Evolutionary conservation across 2,797 vertebrate species (phyloP).

Genomic region (Potorous gilbertii): DNA sequence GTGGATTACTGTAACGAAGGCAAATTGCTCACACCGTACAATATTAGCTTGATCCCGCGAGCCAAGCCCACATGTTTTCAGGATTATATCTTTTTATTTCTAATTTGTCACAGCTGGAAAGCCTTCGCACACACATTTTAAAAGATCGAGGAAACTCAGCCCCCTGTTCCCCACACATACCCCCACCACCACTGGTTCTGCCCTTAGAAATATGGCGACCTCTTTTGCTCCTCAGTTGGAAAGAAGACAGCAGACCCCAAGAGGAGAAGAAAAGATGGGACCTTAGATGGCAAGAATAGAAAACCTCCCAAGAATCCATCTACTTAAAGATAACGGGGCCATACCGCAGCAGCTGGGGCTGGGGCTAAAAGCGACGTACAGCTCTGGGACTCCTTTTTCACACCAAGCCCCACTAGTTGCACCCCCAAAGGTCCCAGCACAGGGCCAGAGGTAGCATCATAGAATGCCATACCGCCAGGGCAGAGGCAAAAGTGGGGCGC

Average conservation of each 20-base stretch:
- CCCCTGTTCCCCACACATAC: background rate
- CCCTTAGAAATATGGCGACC: background rate
- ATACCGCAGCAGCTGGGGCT: background rate
- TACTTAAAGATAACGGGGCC: background rate
- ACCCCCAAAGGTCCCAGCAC: background rate
- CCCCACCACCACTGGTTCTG: background rate
- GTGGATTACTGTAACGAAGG: conserved; percentile 75
- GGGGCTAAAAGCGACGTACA: background rate
- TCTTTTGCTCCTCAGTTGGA: background rate
- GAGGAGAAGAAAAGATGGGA: background rate
- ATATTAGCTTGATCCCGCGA: background rate
- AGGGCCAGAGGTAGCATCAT: background rate
- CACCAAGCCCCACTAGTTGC: background rate
- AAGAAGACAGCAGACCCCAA: background rate
- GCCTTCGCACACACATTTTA: background rate
- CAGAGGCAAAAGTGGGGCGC: background rate
- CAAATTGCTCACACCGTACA: conserved; percentile 53
- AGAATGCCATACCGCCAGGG: background rate
- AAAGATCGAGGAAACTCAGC: background rate
- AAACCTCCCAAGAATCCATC: background rate
- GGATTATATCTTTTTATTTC: conserved; percentile 15
- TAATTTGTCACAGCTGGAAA: conserved; percentile 19
- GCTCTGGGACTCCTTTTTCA: background rate
- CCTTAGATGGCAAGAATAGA: background rate
- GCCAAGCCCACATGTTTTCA: conserved; percentile 7